Conservation (phyloP, 1,140 invertebrate species). For the Microplitis demolitor region DNA sequence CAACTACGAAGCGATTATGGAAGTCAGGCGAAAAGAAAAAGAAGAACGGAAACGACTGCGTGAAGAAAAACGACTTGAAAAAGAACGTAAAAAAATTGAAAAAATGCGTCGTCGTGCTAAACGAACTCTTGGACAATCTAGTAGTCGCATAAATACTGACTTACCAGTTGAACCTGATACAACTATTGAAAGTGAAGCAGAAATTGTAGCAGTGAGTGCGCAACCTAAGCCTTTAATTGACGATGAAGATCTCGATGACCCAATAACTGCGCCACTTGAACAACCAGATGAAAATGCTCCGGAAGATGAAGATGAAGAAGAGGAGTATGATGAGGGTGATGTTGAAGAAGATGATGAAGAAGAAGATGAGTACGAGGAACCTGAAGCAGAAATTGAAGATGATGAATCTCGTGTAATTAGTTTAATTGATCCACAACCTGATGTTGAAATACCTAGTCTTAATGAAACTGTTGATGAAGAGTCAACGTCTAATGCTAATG, state of each 20-base stretch:
- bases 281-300: constrained; percentile 36
- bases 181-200: constrained; percentile 40
- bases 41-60: constrained; percentile 54
- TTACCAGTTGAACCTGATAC: constrained; percentile 34
- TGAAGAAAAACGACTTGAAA: constrained; percentile 49
- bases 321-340: constrained; percentile 38
- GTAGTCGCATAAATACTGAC: constrained; percentile 30
- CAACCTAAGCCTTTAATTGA: constrained; percentile 9
- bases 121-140: constrained; percentile 37
- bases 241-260: constrained; percentile 42
- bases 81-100: constrained; percentile 44
- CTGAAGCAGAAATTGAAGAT: constrained; percentile 26
- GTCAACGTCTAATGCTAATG: not conserved
- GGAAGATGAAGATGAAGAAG: constrained; percentile 35
- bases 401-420: constrained; percentile 5
- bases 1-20: constrained; percentile 57
- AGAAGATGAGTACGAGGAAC: constrained; percentile 39
- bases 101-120: constrained; percentile 45
- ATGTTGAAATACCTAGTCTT: not conserved
- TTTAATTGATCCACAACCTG: not conserved
- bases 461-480: not conserved
- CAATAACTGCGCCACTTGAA: not conserved
- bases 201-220: not conserved
- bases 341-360: constrained; percentile 34
- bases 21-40: constrained; percentile 49